These are phyloP conservation scores for Larimichthys crocea DNA, from an alignment of 2,113 vertebrate genomes.

Conservation along the genomic window DNA sequence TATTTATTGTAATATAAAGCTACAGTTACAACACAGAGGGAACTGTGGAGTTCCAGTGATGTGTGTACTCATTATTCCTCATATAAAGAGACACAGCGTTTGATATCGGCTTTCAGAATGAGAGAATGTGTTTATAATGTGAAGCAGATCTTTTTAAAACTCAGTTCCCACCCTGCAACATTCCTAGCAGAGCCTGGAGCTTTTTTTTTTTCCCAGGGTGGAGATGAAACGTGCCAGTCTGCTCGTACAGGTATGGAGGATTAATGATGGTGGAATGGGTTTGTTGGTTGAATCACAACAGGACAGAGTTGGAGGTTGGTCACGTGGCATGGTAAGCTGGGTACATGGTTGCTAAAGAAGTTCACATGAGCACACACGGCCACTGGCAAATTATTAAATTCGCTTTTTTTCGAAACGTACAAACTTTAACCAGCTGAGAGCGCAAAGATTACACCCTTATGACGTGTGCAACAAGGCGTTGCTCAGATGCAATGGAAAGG, in stretches of 20 bases:
- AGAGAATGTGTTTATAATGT: neutral
- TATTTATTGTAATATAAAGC: neutral
- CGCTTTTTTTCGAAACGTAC: too few relatives aligned
- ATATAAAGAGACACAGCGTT: neutral
- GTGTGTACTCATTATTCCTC: neutral
- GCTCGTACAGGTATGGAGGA: constrained; percentile 20
- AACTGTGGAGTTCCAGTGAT: neutral
- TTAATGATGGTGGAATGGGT: neutral
- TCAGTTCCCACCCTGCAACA: neutral
- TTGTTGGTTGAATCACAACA: neutral
- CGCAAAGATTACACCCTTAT: neutral
- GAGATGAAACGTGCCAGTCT: constrained; percentile 18
- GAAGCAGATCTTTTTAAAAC: neutral
- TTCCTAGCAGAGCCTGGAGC: constrained; percentile 1
- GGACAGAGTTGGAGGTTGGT: neutral
- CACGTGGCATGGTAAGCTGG: neutral
- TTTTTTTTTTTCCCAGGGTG: neutral
- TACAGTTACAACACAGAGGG: neutral
- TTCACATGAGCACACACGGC: neutral
- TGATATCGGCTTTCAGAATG: neutral
- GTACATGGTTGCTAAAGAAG: neutral
- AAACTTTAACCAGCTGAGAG: neutral
- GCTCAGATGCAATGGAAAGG: neutral
- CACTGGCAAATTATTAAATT: neutral
- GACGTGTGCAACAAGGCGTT: neutral